These are phyloP conservation scores for Apostichopus japonicus DNA, from an alignment of 35 echinoderm and acorn worm species.

Conservation along the genomic window DNA sequence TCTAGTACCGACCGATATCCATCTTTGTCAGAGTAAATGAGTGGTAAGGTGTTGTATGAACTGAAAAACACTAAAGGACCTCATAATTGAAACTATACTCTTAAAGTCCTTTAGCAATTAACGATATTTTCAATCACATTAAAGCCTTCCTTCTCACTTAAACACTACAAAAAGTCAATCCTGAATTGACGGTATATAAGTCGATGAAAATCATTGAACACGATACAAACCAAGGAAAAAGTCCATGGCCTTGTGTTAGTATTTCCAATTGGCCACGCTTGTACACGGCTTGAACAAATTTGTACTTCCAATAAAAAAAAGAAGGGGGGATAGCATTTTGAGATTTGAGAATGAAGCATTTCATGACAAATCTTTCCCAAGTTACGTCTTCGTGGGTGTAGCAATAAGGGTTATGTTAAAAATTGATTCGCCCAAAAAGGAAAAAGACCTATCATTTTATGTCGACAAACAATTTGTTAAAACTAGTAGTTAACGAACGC, in stretches of 20 bases:
- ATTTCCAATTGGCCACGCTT: constrained; percentile 52
- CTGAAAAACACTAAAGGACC: not conserved
- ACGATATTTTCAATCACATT: constrained; percentile 31
- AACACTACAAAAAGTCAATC: constrained; percentile 19
- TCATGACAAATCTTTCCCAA: not conserved
- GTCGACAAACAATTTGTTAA: constrained; percentile 54
- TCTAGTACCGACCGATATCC: not conserved
- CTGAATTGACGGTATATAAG: not conserved
- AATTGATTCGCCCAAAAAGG: constrained; percentile 31
- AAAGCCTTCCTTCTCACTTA: constrained; percentile 13
- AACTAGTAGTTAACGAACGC: constrained; percentile 39
- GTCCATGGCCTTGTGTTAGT: constrained; percentile 21
- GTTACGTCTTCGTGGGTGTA: not conserved
- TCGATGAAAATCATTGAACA: not conserved
- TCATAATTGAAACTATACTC: not conserved
- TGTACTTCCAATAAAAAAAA: constrained; percentile 39
- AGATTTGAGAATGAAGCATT: not conserved
- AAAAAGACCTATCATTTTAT: constrained; percentile 44
- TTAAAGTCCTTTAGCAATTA: not conserved
- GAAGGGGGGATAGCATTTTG: not conserved
- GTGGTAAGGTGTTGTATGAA: not conserved
- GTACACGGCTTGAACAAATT: constrained; percentile 54
- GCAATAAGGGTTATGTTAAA: not conserved
- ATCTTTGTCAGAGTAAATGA: constrained; percentile 9
- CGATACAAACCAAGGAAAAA: not conserved